Evolutionary conservation across 92 coral and sea anemone species (phyloP), one percentile per base, ranked within the genome.

Genomic region (Scolanthus callimorphus): DNA sequence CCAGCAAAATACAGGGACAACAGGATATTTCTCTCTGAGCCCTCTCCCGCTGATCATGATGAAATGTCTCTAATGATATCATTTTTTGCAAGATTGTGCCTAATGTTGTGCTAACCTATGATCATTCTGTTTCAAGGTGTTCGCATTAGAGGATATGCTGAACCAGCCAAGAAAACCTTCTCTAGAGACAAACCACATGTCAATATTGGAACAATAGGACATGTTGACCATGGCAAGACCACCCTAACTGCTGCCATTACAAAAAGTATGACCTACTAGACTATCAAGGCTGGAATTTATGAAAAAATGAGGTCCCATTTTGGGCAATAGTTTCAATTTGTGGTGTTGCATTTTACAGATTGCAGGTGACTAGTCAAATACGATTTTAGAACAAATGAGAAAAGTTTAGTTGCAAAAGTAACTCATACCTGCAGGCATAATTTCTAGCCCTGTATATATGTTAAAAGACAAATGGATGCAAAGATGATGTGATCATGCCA

Each of bases 181-280:
- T 75, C 94, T 37, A 73, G 99, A 53, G 85, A 69, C 31, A 94
- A 94, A 51, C 99, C 99, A 25, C 99, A 94, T 66, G 99, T 94
- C 11, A 94, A 94, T 64, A 88, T 94, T 76, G 99, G 99, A 21
- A 94, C 99, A 1, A 81, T 94, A 25, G 99, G 99, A 19, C 99
- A 94, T 67, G 99, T 94, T 11, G 99, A 94, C 71, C 99, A 94
- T 55, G 99, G 99, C 10, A 94, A 94, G 59, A 94, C 99, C 45
- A 81, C 99, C 6, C 84, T 94, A 1, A 94, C 99, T 50, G 99
- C 99, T 19, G 99, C 99, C 23, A 89, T 94, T n/a, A 94, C 99
- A 24, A 92, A 92, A 81, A 70, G 98, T 92, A 50, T 6, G 68
- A 45, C 20, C 43, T 34, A 34, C 43, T 34, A 6, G 43, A 34